Conservation (phyloP, 2,113 vertebrate genomes). For the Halichoerus grypus region DNA sequence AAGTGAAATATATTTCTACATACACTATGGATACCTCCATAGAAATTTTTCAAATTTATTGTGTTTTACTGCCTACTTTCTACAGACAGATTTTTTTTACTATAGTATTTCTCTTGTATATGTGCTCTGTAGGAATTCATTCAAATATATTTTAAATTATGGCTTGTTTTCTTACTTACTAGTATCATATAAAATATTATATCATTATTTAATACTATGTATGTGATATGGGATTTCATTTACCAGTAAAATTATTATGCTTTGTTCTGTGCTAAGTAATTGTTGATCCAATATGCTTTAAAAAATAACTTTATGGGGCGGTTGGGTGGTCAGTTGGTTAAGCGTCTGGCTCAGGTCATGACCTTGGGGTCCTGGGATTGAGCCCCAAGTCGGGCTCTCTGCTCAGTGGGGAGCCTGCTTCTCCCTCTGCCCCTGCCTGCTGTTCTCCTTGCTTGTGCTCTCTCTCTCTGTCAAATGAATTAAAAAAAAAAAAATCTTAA, state of each 20-base stretch:
- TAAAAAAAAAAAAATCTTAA: background rate
- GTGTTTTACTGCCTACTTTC: constrained; percentile 21
- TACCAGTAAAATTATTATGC: constrained; percentile 14
- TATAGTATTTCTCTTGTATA: constrained; percentile 13
- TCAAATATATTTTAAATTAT: constrained; percentile 44
- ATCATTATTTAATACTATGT: background rate
- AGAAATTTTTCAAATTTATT: constrained; percentile 53
- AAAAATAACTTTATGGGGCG: background rate
- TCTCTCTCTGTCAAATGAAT: background rate
- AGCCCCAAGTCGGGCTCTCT: background rate
- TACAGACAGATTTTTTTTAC: background rate
- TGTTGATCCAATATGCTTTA: background rate
- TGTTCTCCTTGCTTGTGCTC: background rate
- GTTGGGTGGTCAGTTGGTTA: background rate
- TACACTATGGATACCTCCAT: background rate
- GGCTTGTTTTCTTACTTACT: constrained; percentile 46
- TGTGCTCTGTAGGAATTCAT: background rate
- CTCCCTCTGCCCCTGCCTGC: background rate
- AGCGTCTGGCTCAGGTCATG: background rate
- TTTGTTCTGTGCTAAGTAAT: background rate
- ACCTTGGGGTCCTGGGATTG: background rate
- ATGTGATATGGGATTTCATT: background rate
- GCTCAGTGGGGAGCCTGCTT: background rate
- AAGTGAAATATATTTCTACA: background rate
- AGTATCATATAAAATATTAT: background rate